phyloP scores from a whole-genome alignment of 2,113 vertebrate genomes.

The Orthochromis malagaraziensis region DNA sequence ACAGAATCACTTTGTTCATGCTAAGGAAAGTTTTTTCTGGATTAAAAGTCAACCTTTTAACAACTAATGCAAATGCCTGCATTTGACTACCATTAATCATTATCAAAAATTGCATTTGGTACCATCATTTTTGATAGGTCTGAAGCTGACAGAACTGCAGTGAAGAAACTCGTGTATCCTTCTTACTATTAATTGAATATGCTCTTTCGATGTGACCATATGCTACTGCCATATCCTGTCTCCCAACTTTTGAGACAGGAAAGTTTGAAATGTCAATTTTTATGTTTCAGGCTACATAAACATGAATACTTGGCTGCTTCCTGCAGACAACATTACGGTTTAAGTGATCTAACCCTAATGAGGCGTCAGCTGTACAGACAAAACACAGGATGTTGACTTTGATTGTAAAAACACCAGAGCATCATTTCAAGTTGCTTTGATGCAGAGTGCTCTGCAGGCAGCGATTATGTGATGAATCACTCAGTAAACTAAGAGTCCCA shows the following conservation, averaged over 20 bases:
- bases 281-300: constrained; percentile 53
- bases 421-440: constrained; percentile 45
- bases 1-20: neutral
- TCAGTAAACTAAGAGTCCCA: neutral
- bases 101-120: neutral
- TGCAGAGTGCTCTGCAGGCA: constrained; percentile 22
- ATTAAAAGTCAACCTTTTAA: neutral
- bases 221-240: constrained; percentile 41
- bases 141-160: neutral
- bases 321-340: constrained; percentile 62
- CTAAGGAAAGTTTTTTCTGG: neutral
- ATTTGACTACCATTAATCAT: neutral
- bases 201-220: neutral
- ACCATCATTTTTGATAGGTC: neutral
- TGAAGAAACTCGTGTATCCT: neutral
- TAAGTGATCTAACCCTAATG: constrained; percentile 68
- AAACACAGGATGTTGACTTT: constrained; percentile 64
- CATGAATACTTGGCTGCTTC: constrained; percentile 43
- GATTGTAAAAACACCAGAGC: constrained; percentile 49
- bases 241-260: constrained; percentile 43
- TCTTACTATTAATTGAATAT: neutral
- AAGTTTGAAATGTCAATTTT: constrained; percentile 67
- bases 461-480: constrained; percentile 21
- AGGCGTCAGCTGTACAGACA: constrained; percentile 58
- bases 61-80: neutral